Evolutionary conservation across 2,797 vertebrate species (phyloP).

Genomic region (Danio aesculapii): DNA sequence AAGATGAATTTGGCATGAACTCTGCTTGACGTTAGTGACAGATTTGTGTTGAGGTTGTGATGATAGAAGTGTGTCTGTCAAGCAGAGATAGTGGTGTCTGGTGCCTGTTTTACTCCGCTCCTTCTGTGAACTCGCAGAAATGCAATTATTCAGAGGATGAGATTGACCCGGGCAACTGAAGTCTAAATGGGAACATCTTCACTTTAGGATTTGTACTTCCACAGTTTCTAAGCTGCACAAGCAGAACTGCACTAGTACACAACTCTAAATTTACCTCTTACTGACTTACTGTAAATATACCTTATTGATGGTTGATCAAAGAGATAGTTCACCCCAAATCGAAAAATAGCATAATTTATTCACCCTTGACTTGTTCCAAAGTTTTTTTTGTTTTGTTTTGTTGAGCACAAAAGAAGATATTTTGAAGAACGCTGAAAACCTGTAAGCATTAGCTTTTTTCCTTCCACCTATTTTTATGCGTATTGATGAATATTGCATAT

Average conservation of each 20-base stretch:
- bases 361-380: too few species aligned
- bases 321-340: too few species aligned
- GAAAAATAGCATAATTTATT: too few species aligned
- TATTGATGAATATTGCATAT: too few species aligned
- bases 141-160: constrained; percentile 7
- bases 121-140: constrained; percentile 3
- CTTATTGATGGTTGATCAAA: too few species aligned
- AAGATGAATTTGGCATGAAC: background rate
- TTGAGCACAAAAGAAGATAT: too few species aligned
- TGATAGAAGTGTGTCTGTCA: constrained; percentile 1
- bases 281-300: too few species aligned
- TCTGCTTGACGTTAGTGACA: constrained; percentile 4
- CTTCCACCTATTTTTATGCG: too few species aligned
- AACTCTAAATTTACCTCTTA: constrained; percentile 16
- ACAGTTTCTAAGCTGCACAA: background rate
- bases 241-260: background rate
- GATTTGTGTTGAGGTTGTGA: background rate
- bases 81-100: constrained; percentile 13
- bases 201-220: background rate
- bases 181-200: background rate
- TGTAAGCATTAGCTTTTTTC: too few species aligned
- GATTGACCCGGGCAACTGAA: constrained; percentile 5
- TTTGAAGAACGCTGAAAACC: too few species aligned
- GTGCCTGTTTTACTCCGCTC: background rate
- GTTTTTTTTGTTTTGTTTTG: too few species aligned